Conservation (phyloP, 2,113 vertebrate species). For the Empidonax alnorum region DNA sequence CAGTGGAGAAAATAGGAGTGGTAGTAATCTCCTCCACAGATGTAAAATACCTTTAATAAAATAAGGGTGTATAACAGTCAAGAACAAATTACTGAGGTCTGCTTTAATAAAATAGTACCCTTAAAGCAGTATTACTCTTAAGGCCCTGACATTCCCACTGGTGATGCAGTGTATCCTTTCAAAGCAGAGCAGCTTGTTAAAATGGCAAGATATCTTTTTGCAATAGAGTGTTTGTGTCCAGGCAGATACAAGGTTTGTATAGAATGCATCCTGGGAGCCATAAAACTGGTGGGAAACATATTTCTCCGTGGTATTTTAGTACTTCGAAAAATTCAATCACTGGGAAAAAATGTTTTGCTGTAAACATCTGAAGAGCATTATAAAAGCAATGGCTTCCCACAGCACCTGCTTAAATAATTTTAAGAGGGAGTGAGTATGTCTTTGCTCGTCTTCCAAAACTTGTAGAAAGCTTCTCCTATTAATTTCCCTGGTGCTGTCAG, state of each 20-base stretch:
- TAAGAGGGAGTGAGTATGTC: slow-evolving; percentile 47
- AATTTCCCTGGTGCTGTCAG: slow-evolving; percentile 57
- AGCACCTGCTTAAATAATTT: slow-evolving; percentile 75
- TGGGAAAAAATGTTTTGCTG: slow-evolving; percentile 77
- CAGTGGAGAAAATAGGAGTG: slow-evolving; percentile 60
- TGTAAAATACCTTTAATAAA: slow-evolving; percentile 75
- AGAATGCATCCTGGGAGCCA: slow-evolving; percentile 65
- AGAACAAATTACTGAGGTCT: slow-evolving; percentile 69
- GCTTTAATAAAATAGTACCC: slow-evolving; percentile 72
- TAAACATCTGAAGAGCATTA: slow-evolving; percentile 77
- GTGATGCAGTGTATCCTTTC: slow-evolving; percentile 38
- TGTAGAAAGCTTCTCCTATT: slow-evolving; percentile 45
- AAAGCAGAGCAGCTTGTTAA: slow-evolving; percentile 62
- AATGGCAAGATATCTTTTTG: slow-evolving; percentile 65
- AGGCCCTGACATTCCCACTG: slow-evolving; percentile 50
- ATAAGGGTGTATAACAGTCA: slow-evolving; percentile 66
- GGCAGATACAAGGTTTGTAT: slow-evolving; percentile 69
- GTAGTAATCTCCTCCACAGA: slow-evolving; percentile 59
- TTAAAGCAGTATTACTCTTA: slow-evolving; percentile 69
- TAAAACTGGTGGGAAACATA: slow-evolving; percentile 76
- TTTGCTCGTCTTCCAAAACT: slow-evolving; percentile 47
- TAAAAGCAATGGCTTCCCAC: slow-evolving; percentile 71
- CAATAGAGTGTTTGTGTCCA: slow-evolving; percentile 69
- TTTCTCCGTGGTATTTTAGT: slow-evolving; percentile 76
- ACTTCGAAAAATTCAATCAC: slow-evolving; percentile 78